Base-by-base conservation (phyloP, 2,113 vertebrate genomes). In the Boleophthalmus pectinirostris region DNA sequence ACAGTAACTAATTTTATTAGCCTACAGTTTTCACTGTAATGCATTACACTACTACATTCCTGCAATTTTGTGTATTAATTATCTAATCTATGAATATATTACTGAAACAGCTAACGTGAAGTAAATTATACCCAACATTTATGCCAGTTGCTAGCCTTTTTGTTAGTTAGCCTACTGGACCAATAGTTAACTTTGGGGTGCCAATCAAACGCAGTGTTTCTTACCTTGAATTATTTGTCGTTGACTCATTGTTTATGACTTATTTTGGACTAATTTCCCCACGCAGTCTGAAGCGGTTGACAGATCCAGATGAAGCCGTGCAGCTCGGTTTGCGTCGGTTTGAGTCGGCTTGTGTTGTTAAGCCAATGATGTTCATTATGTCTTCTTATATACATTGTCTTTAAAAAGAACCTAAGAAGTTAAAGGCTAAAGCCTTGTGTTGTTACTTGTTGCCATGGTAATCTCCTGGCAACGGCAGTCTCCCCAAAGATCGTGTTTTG, bases 211-310 rank as follows among this genome's bases (percentile, higher is more conserved):
- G n/a, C 15, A 1, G 1, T 0, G 14, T 2, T 18, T 69, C 87
- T 87, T 87, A 96, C 95, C 96, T 95, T 95, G 95, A 69, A 95
- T 78, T 69, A 96, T 92, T 75, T 94, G 94, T 20, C 94, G 80
- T 69, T 95, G 95, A 72, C 91, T 96, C 96, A 95, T 96, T 67
- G 57, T 88, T 71, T 45, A 11, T 0, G 7, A n/a, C 18, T 64
- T 21, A 3, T 77, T 13, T 11, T 5, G 24, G 0, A 13, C 5
- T 16, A n/a, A 16, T 69, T 45, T 35, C 0, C 21, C 5, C 10
- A 12, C 1, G 11, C 46, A 20, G 2, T 11, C 24, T 61, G 7
- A n/a, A n/a, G n/a, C n/a, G n/a, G n/a, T n/a, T n/a, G n/a, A n/a
- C 16, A n/a, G 1, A 12, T 56, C 74, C 47, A 45, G 67, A 14